Evolutionary conservation across 2,113 vertebrate species (phyloP).

Genomic region (Scomber scombrus): DNA sequence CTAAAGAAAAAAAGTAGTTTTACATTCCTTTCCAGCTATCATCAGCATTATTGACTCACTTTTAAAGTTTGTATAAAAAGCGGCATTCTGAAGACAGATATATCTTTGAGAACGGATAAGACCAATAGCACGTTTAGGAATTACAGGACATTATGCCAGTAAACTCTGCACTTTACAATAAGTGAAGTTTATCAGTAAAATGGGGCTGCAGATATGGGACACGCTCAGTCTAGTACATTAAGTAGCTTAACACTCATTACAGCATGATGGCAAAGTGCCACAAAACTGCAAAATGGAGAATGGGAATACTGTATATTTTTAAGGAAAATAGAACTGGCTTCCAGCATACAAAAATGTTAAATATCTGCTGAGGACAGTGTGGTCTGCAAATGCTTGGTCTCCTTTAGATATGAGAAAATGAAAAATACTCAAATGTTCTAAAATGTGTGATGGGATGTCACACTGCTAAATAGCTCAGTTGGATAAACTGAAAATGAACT

Average conservation of each 20-base stretch:
- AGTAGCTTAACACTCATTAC: conserved; percentile 10
- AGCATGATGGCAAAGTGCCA: conserved; percentile 5
- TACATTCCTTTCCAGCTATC: not conserved
- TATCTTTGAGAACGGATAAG: conserved; percentile 13
- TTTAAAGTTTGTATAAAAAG: conserved; percentile 14
- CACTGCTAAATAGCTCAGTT: not conserved
- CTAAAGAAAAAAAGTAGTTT: conserved; percentile 68
- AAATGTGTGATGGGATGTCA: not conserved
- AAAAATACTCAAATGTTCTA: conserved; percentile 1
- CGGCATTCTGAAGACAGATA: not conserved
- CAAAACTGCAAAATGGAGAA: not conserved
- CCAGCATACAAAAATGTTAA: not conserved
- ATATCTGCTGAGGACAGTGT: not conserved
- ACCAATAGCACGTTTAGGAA: not conserved
- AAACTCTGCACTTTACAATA: conserved; percentile 29
- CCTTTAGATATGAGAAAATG: not conserved
- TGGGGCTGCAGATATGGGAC: conserved; percentile 22
- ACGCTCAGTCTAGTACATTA: not conserved
- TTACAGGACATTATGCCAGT: conserved; percentile 1
- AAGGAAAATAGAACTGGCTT: not conserved
- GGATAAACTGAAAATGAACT: not conserved
- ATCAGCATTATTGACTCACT: not conserved
- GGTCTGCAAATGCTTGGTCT: not conserved
- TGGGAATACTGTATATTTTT: not conserved
- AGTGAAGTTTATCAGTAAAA: conserved; percentile 32